Percentiles rank a stretch among this genome's conserved stretches.
phyloP scores from a whole-genome alignment of 2,113 vertebrate genomes.

The Leucoraja erinaceus region DNA sequence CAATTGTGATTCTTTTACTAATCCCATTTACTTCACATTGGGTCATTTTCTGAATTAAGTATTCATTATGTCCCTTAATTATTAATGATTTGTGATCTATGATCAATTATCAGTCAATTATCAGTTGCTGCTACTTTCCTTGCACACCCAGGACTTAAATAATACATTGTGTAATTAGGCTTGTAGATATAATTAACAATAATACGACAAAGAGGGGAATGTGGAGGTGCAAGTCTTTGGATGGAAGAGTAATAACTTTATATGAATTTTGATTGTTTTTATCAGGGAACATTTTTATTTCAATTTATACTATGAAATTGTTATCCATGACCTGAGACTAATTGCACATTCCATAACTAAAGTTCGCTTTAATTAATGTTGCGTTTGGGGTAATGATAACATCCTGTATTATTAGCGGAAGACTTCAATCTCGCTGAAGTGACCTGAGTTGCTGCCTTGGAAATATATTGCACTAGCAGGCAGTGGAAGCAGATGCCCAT shows the following conservation, averaged over 20 bases:
- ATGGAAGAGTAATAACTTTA: neutral
- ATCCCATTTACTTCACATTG: slow-evolving; percentile 33
- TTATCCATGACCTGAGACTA: neutral
- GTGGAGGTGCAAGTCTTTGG: neutral
- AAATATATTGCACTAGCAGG: slow-evolving; percentile 79
- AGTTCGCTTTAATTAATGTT: slow-evolving; percentile 34
- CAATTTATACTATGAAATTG: slow-evolving; percentile 19
- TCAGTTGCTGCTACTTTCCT: slow-evolving; percentile 22
- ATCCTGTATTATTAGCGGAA: slow-evolving; percentile 31
- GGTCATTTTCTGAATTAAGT: slow-evolving; percentile 31
- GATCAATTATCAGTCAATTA: slow-evolving; percentile 35
- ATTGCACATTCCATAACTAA: slow-evolving; percentile 16
- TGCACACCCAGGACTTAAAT: slow-evolving; percentile 26
- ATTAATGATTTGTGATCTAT: slow-evolving; percentile 31
- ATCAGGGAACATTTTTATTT: neutral
- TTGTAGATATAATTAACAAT: slow-evolving; percentile 16
- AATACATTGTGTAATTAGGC: slow-evolving; percentile 35
- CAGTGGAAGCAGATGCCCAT: slow-evolving; percentile 77
- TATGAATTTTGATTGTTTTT: neutral
- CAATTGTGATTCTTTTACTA: slow-evolving; percentile 31
- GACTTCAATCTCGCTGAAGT: slow-evolving; percentile 4
- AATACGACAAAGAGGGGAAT: neutral
- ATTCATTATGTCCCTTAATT: slow-evolving; percentile 36
- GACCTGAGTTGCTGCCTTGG: slow-evolving; percentile 28
- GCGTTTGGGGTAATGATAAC: slow-evolving; percentile 27